Base-by-base conservation (phyloP, 2,888 invertebrate species). In the Lutraria lutraria region DNA sequence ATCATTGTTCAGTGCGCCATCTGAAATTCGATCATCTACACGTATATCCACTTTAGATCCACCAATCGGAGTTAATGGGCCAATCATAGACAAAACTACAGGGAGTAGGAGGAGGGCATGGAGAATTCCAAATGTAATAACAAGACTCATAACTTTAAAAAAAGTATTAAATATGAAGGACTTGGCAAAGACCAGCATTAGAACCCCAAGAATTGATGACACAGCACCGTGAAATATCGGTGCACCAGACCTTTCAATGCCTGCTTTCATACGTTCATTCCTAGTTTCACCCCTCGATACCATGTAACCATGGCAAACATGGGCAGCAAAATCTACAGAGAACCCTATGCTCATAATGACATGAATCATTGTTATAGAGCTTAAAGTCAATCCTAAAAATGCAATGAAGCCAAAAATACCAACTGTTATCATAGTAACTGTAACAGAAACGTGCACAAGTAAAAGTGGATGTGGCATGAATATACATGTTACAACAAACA, bases 261-360 rank as follows among this genome's bases (percentile, higher is more conserved):
- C 93, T 16, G 85, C 60, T 34, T 63, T 52, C 16, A 92, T 91
- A 13, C 85, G 81, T 54, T 85, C 88, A 15, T 92, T 83, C 63
- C 90, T 89, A 8, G 60, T 80, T 43, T 79, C 81, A 19, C 88
- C 83, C 13, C 54, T 34, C 13, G 89, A 88, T 8, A 89, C 87
- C 81, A 94, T 91, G 72, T 90, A 94, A 3, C 93, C 94, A 81
- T 94, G 92, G 25, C 93, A 93, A 43, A 94, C 91, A 81, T 95
- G 95, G 10, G 93, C 93, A 43, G 94, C 91, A 85, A 93, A 94
- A 81, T 95, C 95, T 8, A 95, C 94, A 43, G 95, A 95, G 92
- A 96, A 95, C 0, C 95, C 96, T 19, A 96, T 94, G 93, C 94
- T 94, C 93, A 95, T 94, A 13, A 95, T 93, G 3, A 95, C 86